Percentiles rank a stretch among this genome's conserved stretches.
Evolutionary conservation across 2,113 vertebrate species (phyloP).

Genomic region (Theropithecus gelada): DNA sequence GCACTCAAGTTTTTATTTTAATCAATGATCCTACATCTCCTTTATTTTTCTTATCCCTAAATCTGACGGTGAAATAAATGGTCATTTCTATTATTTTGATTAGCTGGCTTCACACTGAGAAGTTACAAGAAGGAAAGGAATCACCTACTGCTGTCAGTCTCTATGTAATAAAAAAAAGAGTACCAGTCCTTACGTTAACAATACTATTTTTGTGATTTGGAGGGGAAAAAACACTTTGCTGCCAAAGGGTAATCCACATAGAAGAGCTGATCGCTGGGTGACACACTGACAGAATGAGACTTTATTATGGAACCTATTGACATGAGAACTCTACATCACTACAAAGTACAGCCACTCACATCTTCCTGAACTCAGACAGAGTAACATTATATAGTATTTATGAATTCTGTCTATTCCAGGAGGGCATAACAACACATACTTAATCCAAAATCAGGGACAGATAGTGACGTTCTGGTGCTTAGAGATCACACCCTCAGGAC

Average conservation of each 20-base stretch:
- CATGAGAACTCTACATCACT: constrained; percentile 67
- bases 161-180: not conserved
- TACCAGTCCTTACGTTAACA: not conserved
- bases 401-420: constrained; percentile 50
- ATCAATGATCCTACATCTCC: not conserved
- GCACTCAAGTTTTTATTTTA: constrained; percentile 14
- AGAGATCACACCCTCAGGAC: not conserved
- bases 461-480: constrained; percentile 1
- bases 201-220: constrained; percentile 21
- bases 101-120: not conserved
- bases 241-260: not conserved
- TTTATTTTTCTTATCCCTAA: not conserved
- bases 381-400: constrained; percentile 63
- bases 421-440: constrained; percentile 33
- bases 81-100: not conserved
- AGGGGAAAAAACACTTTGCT: not conserved
- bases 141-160: not conserved
- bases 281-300: not conserved
- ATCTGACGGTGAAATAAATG: not conserved
- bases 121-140: not conserved
- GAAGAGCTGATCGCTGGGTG: not conserved
- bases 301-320: not conserved
- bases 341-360: constrained; percentile 74
- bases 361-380: constrained; percentile 78
- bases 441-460: constrained; percentile 59